Evolutionary conservation across 2,113 vertebrate species (phyloP), one percentile per base, ranked within the genome.

Genomic region (Reinhardtius hippoglossoides): DNA sequence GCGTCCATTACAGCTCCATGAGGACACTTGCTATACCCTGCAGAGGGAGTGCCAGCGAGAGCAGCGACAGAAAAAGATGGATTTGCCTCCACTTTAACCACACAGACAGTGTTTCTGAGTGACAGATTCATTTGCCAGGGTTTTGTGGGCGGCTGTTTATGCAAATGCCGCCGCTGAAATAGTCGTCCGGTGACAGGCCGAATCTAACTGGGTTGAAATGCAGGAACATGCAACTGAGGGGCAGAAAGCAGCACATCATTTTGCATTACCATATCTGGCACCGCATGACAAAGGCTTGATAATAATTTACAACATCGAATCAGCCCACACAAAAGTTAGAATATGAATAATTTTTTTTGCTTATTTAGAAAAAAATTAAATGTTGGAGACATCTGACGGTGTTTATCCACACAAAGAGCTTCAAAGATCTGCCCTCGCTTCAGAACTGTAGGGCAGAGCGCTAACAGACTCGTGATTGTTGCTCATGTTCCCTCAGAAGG

Each of bases 81-180:
- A 85, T 89, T 88, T 84, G 67, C 82, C 67, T 91, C 87, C 73
- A 82, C 89, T 90, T 83, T 81, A 78, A 78, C 78, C 88, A 89
- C 92, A 86, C 73, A 86, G 90, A 91, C 87, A 89, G 83, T 88
- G 78, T 78, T 67, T 87, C 83, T 91, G 90, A 94, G 82, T 92
- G 94, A 93, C 94, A 93, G 91, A 91, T 83, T 93, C 91, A 93
- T 93, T 94, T 94, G 86, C 93, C 89, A 83, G 84, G 83, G 82
- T 91, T 92, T 91, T 89, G 92, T 89, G 88, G 88, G 85, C 87
- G 85, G 92, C 92, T 93, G 91, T 93, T 93, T 92, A 94, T 93
- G 91, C 84, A 92, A 93, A 93, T 93, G 89, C 74, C n/a, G 91
- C 83, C 81, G 82, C 85, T 89, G 90, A 88, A 92, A 93, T 92